Conservation (phyloP, 2,888 invertebrate genomes). For the Hirtodrosophila cameraria region DNA sequence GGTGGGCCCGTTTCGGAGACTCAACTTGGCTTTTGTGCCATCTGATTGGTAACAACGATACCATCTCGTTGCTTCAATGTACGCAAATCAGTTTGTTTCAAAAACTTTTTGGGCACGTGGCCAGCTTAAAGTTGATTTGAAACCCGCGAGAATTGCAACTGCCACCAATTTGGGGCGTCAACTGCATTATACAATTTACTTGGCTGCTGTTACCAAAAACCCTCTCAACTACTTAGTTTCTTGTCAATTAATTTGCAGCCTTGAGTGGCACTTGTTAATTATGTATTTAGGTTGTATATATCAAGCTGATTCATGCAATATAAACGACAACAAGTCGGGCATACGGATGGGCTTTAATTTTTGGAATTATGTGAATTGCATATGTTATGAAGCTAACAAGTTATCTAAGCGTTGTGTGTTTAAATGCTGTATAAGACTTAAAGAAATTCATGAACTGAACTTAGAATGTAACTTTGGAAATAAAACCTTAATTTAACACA, state of each 20-base stretch:
- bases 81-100: neutral
- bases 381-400: neutral
- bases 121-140: neutral
- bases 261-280: conserved; percentile 64
- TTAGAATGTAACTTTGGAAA: too few species aligned
- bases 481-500: too few species aligned
- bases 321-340: conserved; percentile 13
- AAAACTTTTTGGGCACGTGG: conserved; percentile 4
- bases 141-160: neutral
- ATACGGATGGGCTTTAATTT: conserved; percentile 28
- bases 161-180: neutral
- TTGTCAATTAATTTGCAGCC: conserved; percentile 55
- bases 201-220: too few species aligned
- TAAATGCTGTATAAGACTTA: too few species aligned
- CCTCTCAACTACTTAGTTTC: conserved; percentile 7
- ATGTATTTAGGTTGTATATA: neutral
- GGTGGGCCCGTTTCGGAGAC: conserved; percentile 5
- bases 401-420: too few species aligned
- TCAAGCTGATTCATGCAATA: conserved; percentile 3
- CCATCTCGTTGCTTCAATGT: neutral
- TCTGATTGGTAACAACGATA: conserved; percentile 4
- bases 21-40: conserved; percentile 8
- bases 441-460: too few species aligned
- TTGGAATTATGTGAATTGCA: conserved; percentile 4
- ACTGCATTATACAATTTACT: too few species aligned